Evolutionary conservation across 2,888 invertebrate genomes (phyloP), one percentile per base, ranked within the genome.

Genomic region (Syritta pipiens): DNA sequence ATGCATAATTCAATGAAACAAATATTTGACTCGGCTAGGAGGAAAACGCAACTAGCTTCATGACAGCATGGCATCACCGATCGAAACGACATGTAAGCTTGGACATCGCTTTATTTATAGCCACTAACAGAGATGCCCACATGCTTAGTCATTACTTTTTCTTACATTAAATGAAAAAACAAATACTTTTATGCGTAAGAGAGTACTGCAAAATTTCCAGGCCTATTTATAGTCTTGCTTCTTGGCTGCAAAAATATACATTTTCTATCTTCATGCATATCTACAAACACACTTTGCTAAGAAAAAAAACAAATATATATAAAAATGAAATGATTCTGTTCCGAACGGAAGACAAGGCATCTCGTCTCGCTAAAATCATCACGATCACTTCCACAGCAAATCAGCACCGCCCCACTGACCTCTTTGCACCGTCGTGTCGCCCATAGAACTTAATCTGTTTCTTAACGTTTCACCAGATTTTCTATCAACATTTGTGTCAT

Each of bases 391-490:
- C 17, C 28, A 69, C 28, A 14, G 42, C n/a, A n/a, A 42, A 59
- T 51, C 30, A 12, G 22, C 40, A 59, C 30, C 30, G 68, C 48
- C 68, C 59, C 57, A 68, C 49, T 68, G 63, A 63, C 68, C 68
- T 49, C 57, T 59, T 68, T 59, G 57, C 48, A 42, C 32, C 19
- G 26, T 26, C 32, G 32, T 12, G 17, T 30, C 24, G 19, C 4
- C 44, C 6, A 20, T 32, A 55, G n/a, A 65, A 55, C 24, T 40
- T 28, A 35, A 20, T 26, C 20, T 62, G 7, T 62, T n/a, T 28
- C 19, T 37, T 37, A 3, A 1, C 22, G 4, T 30, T 35, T 46
- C 24, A 17, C 20, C 67, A 46, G 35, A 28, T 49, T 59, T 59
- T 59, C 49, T 40, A 59, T 68, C 30, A 42, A 24, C 44, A 53